phyloP scores from a whole-genome alignment of 2,797 vertebrate genomes.

The Lacerta agilis region DNA sequence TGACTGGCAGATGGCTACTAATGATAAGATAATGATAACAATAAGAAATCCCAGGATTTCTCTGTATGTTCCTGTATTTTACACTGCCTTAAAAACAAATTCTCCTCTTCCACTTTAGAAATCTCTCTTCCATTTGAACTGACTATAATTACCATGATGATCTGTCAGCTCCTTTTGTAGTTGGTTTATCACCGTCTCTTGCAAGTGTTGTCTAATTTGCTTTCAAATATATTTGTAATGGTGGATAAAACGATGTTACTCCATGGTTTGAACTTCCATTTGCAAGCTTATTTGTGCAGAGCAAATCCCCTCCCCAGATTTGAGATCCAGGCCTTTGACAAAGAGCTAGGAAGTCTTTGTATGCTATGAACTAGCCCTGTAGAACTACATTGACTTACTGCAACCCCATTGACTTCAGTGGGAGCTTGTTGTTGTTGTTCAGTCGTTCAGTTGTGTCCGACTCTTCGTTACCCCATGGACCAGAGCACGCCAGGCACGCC shows the following conservation, averaged over 20 bases:
- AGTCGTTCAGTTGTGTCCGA: too few relatives aligned
- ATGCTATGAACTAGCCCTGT: too few relatives aligned
- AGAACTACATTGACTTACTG: background rate
- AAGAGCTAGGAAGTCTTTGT: background rate
- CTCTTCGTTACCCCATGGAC: too few relatives aligned
- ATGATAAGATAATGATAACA: too few relatives aligned
- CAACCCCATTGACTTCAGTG: background rate
- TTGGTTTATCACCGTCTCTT: background rate
- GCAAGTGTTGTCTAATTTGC: background rate
- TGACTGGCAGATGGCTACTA: background rate
- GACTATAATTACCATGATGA: background rate
- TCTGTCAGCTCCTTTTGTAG: background rate
- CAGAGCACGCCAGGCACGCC: too few relatives aligned
- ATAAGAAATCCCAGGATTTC: too few relatives aligned
- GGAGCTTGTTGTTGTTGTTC: too few relatives aligned
- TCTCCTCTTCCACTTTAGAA: background rate
- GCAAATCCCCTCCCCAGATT: background rate
- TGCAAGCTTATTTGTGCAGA: background rate
- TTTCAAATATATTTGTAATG: background rate
- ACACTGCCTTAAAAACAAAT: background rate
- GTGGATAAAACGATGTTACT: background rate
- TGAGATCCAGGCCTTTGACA: background rate
- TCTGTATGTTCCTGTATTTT: background rate
- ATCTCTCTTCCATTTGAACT: background rate
- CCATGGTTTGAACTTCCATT: background rate